These are phyloP conservation scores for Phoebastria nigripes DNA, from an alignment of 2,797 vertebrate genomes.

Conservation along the genomic window DNA sequence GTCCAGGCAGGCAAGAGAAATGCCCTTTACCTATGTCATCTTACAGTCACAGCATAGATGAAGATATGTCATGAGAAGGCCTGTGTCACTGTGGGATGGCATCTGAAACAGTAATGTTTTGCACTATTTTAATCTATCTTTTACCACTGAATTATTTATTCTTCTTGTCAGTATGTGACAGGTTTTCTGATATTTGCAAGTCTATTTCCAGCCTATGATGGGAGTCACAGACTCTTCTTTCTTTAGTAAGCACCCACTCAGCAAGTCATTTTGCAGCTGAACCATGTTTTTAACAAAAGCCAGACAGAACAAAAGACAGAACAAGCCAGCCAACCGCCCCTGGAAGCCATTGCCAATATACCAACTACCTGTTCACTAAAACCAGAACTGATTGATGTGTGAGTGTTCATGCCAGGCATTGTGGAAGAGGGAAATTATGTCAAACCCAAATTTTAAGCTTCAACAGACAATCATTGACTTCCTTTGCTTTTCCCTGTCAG, in stretches of 20 bases:
- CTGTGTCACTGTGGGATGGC: background rate
- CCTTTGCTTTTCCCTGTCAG: background rate
- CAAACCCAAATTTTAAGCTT: background rate
- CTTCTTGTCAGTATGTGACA: background rate
- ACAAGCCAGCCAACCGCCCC: background rate
- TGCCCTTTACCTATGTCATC: background rate
- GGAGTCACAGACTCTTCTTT: background rate
- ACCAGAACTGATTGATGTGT: background rate
- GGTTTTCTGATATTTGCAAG: background rate
- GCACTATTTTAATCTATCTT: background rate
- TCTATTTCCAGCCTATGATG: background rate
- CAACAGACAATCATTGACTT: background rate
- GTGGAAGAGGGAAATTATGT: background rate
- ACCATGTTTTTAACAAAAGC: background rate
- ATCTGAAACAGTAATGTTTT: background rate
- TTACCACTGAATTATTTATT: slow-evolving; percentile 32
- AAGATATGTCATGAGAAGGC: background rate
- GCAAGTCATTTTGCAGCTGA: background rate
- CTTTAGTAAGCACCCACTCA: background rate
- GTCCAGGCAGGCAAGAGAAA: background rate
- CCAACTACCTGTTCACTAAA: background rate
- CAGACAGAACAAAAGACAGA: background rate
- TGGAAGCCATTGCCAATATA: background rate
- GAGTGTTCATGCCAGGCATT: background rate
- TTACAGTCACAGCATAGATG: background rate